These are phyloP conservation scores for Oppia nitens DNA, from an alignment of 1,140 invertebrate species.

Conservation along the genomic window DNA sequence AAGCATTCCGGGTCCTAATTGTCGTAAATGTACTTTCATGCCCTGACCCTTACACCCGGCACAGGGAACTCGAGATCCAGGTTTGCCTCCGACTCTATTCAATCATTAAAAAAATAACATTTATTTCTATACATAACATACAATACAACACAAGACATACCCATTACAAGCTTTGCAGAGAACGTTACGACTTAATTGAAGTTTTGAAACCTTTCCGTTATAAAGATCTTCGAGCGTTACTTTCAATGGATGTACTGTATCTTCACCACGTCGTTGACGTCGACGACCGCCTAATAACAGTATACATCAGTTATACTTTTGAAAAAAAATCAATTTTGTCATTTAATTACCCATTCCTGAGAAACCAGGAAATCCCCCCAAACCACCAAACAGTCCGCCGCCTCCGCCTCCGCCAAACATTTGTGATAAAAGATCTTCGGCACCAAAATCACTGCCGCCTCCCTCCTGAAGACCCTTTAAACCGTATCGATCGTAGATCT, in stretches of 20 bases:
- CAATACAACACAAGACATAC: too few species aligned
- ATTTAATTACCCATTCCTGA: not conserved
- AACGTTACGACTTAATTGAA: constrained; percentile 31
- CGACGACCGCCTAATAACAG: constrained; percentile 30
- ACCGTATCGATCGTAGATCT: constrained; percentile 55
- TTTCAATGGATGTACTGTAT: constrained; percentile 46
- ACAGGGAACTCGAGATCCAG: constrained; percentile 25
- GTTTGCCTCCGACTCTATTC: constrained; percentile 27
- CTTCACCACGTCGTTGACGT: constrained; percentile 39
- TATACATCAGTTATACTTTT: not conserved
- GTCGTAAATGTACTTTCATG: constrained; percentile 27
- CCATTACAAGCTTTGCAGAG: constrained; percentile 32
- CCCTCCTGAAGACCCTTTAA: constrained; percentile 56
- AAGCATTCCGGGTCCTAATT: constrained; percentile 33
- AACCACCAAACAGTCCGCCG: constrained; percentile 33
- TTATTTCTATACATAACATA: too few species aligned
- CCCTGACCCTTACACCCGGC: constrained; percentile 29
- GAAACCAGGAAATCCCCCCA: constrained; percentile 23
- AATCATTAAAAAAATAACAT: constrained; percentile 12
- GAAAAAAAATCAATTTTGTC: not conserved
- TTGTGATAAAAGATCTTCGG: constrained; percentile 44
- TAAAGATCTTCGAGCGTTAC: constrained; percentile 34
- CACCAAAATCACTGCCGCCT: constrained; percentile 36
- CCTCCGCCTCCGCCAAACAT: constrained; percentile 43
- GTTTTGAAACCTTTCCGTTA: constrained; percentile 32